These are phyloP conservation scores for Anthonomus grandis DNA, from an alignment of 1,140 invertebrate species.

Conservation along the genomic window DNA sequence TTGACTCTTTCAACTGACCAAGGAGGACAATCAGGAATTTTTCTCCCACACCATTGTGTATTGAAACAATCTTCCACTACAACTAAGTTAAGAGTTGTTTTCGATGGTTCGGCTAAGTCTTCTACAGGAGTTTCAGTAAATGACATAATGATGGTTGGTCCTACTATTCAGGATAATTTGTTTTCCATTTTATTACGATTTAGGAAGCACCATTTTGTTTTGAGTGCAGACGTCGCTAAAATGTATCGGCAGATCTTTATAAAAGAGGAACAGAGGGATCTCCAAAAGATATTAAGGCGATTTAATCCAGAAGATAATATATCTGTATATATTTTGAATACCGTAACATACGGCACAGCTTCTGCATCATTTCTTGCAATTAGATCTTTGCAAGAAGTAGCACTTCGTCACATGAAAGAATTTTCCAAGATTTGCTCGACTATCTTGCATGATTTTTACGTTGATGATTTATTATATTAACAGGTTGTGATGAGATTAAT, in stretches of 20 bases:
- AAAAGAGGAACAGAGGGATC: conserved; percentile 33
- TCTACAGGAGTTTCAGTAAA: too few relatives aligned
- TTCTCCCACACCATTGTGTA: conserved; percentile 15
- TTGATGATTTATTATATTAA: conserved; percentile 47
- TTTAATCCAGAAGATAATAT: conserved; percentile 30
- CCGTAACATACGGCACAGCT: conserved; percentile 37
- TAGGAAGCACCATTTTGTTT: conserved; percentile 42
- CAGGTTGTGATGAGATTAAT: conserved; percentile 33
- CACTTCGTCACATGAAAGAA: conserved; percentile 16
- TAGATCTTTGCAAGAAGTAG: conserved; percentile 30
- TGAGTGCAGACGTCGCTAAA: conserved; percentile 48
- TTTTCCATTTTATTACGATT: conserved; percentile 48
- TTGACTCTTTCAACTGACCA: background rate
- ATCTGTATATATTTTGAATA: conserved; percentile 24
- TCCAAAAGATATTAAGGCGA: conserved; percentile 47
- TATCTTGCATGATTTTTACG: conserved; percentile 41
- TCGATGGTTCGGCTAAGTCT: conserved; percentile 45
- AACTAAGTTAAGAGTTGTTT: conserved; percentile 39
- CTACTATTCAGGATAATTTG: too few relatives aligned
- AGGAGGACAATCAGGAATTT: background rate
- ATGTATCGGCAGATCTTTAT: conserved; percentile 47
- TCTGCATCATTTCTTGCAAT: conserved; percentile 37
- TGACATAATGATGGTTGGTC: too few relatives aligned
- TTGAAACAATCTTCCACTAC: conserved; percentile 13
- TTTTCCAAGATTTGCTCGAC: conserved; percentile 30